phyloP scores from a whole-genome alignment of 1,140 invertebrate species.

The Macrotrachela quadricornifera region DNA sequence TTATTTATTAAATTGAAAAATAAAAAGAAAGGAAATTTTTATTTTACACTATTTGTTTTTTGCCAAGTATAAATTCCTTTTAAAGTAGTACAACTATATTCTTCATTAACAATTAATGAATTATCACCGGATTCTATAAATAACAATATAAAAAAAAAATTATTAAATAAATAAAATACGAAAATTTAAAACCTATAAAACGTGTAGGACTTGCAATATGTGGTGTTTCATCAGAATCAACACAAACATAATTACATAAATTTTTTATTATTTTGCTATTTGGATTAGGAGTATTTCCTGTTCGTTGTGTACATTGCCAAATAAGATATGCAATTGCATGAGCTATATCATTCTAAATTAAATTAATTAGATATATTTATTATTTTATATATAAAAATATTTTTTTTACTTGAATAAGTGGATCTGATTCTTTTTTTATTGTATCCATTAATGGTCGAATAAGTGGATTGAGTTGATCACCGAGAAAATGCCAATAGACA shows the following conservation, averaged over 20 bases:
- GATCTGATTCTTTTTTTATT: constrained; percentile 64
- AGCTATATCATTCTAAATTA: not conserved
- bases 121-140: too few relatives aligned
- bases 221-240: not conserved
- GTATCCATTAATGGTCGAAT: constrained; percentile 84
- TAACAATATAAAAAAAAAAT: not conserved
- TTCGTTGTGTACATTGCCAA: constrained; percentile 3
- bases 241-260: not conserved
- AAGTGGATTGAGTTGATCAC: constrained; percentile 68
- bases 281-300: not conserved
- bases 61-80: too few relatives aligned
- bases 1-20: too few relatives aligned
- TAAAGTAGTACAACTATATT: too few relatives aligned
- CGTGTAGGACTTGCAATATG: too few relatives aligned
- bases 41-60: too few relatives aligned
- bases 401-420: constrained; percentile 40
- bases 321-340: constrained; percentile 1
- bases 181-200: too few relatives aligned
- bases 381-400: constrained; percentile 3
- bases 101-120: too few relatives aligned
- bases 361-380: not conserved
- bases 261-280: not conserved
- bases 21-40: too few relatives aligned
- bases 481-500: constrained; percentile 50
- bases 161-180: not conserved